Evolutionary conservation across 1,140 invertebrate species (phyloP).

Genomic region (Drosophila busckii): DNA sequence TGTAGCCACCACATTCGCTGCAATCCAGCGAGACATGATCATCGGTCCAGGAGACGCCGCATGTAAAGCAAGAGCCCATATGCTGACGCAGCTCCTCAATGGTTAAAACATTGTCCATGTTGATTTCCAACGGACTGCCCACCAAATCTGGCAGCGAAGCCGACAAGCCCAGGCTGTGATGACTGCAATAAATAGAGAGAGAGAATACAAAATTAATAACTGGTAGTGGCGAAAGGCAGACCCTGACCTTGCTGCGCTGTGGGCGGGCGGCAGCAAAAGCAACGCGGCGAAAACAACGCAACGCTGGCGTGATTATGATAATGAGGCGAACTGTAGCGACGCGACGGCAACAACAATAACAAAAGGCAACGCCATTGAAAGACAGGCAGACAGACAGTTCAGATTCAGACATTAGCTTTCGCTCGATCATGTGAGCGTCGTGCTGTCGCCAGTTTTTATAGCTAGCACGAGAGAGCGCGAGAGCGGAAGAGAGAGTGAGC

Average conservation of each 20-base stretch:
- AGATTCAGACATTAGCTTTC: conserved; percentile 58
- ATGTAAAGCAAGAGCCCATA: conserved; percentile 86
- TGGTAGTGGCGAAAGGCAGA: conserved; percentile 13
- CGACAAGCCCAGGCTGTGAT: conserved; percentile 72
- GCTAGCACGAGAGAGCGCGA: conserved; percentile 32
- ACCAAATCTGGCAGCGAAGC: conserved; percentile 76
- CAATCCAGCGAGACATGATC: conserved; percentile 89
- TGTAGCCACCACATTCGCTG: conserved; percentile 90
- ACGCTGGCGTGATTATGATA: conserved; percentile 67
- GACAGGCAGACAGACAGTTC: conserved; percentile 4
- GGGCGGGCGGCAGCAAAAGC: conserved; percentile 10
- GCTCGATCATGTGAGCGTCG: conserved; percentile 68
- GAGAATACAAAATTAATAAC: conserved; percentile 13
- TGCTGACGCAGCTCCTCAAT: conserved; percentile 87
- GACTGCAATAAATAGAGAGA: conserved; percentile 45
- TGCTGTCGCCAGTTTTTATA: conserved; percentile 35
- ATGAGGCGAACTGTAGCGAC: conserved; percentile 36
- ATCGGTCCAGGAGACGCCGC: conserved; percentile 90
- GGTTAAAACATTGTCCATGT: conserved; percentile 81
- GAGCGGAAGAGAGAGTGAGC: neutral
- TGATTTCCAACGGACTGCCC: conserved; percentile 74
- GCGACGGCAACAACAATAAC: conserved; percentile 5
- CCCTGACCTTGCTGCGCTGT: conserved; percentile 32
- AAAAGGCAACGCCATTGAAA: neutral
- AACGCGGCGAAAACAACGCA: conserved; percentile 1